Evolutionary conservation across 2,113 vertebrate genomes (phyloP), one percentile per base, ranked within the genome.

Genomic region (Anhinga rufa): DNA sequence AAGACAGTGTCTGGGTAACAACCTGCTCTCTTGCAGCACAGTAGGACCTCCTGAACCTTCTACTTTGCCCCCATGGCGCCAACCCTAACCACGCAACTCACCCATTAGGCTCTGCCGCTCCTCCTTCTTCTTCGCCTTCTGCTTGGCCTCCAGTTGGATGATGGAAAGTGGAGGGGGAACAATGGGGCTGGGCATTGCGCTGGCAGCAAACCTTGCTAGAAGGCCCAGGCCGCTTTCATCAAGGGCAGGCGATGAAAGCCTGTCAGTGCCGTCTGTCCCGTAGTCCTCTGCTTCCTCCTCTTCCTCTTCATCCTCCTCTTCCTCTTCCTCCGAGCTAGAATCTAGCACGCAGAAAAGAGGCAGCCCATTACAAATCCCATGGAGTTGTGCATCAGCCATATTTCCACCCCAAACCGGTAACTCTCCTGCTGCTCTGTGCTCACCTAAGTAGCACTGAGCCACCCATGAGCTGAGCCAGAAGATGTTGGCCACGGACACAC

Each of bases 211-310:
- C 90, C 99, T 98, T 1, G 99, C 99, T 93, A 99, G 97, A 57
- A 99, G 97, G 61, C 99, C 99, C 95, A 99, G 96, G 26, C 99
- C 99, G 0, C 99, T 99, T 98, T 99, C 99, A 38, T 99, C 99
- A 92, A 99, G 97, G 69, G 97, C 88, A 14, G 98, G 90, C 2
- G 98, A 95, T 31, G 98, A 92, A 80, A 99, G 94, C 94, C 97
- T 18, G 74, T 99, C 98, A 0, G 97, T 98, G 88, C 98, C 87
- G 1, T 98, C 98, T 7, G 96, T 95, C 52, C 98, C 98, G 29
- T 98, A 98, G 60, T 98, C 97, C 28, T 98, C 98, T 10, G 82
- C 86, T 14, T 97, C 98, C 46, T 98, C 98, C 36, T 99, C 99
- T 4, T 98, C 98, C 26, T 98, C 98, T 16, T 98, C 97, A 0